A percentile compares a stretch with the other conserved stretches of the same genome.
phyloP scores from a whole-genome alignment of 2,797 vertebrate species.

The Clarias pachynema region DNA sequence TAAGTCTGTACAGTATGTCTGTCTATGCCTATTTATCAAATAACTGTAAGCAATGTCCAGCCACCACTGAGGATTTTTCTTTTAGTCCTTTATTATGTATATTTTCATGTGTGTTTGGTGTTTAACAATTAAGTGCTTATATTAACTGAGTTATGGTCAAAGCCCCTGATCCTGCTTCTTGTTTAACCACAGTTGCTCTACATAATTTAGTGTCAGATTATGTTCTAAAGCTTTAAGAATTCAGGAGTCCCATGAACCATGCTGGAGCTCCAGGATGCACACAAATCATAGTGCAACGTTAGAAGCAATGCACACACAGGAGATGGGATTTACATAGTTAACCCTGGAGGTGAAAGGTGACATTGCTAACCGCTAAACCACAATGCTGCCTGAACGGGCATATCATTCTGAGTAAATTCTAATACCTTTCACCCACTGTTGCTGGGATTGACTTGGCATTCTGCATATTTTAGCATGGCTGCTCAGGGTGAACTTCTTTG shows the following conservation, averaged over 20 bases:
- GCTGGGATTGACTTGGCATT: not conserved
- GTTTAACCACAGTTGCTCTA: not conserved
- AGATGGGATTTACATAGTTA: no score
- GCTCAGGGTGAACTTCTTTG: not conserved
- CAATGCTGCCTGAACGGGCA: not conserved
- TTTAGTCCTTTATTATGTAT: not conserved
- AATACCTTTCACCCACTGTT: not conserved
- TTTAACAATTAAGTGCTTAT: not conserved
- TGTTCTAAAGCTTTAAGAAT: not conserved
- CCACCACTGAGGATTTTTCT: not conserved
- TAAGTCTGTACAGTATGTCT: not conserved
- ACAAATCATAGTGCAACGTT: not conserved
- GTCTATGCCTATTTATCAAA: not conserved
- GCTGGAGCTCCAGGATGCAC: not conserved
- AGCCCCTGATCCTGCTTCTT: not conserved
- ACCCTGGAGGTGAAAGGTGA: no score
- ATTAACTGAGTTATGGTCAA: not conserved
- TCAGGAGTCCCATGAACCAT: not conserved
- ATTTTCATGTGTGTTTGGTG: not conserved
- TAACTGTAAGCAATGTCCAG: not conserved
- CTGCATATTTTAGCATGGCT: not conserved
- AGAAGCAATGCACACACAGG: not conserved
- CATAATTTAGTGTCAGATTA: not conserved
- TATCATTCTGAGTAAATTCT: not conserved
- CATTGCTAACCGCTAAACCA: no score